A percentile compares a stretch with the other conserved stretches of the same genome.
Conservation (phyloP, 2,797 vertebrate genomes). For the Ibycter americanus region DNA sequence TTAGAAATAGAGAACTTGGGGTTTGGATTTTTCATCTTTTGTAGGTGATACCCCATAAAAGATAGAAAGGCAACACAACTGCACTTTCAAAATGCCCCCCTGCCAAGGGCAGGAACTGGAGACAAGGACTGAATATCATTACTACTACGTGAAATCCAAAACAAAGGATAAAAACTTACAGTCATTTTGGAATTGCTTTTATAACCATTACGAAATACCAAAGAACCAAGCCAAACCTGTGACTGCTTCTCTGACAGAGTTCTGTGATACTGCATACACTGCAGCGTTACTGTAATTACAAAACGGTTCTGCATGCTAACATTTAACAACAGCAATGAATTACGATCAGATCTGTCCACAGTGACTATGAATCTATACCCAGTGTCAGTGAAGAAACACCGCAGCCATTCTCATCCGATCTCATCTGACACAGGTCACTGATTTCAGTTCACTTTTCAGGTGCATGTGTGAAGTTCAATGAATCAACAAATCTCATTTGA, state of each 20-base stretch:
- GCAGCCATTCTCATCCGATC: not conserved
- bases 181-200: not conserved
- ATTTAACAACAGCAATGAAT: not conserved
- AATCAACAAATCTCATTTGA: not conserved
- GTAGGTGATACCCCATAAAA: not conserved
- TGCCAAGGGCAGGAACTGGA: not conserved
- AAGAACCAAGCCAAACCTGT: not conserved
- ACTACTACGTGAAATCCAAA: not conserved
- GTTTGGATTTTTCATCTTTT: not conserved
- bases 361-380: not conserved
- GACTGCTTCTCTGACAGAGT: not conserved
- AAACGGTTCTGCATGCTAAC: not conserved
- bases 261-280: not conserved
- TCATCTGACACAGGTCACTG: conserved; percentile 1
- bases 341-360: not conserved
- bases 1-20: not conserved
- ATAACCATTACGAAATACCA: not conserved
- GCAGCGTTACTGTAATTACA: not conserved
- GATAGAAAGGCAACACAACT: not conserved
- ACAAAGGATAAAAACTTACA: not conserved
- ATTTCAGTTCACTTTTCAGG: not conserved
- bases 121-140: not conserved
- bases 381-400: not conserved
- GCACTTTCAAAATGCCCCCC: not conserved
- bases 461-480: not conserved